Evolutionary conservation across 1,140 invertebrate species (phyloP).

Genomic region (Episyrphus balteatus): DNA sequence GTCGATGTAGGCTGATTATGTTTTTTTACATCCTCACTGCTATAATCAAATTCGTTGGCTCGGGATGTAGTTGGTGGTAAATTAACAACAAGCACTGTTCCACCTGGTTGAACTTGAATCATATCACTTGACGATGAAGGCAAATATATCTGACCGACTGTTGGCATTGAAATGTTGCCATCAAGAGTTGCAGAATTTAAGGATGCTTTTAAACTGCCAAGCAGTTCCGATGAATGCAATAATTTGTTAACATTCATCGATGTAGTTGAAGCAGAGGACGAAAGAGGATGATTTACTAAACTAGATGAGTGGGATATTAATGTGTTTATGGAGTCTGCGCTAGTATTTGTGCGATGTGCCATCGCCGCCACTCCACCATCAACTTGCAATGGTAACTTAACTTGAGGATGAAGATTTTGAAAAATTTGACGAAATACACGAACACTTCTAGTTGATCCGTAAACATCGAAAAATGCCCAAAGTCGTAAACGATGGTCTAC

Average conservation of each 20-base stretch:
- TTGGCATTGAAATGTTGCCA: not conserved
- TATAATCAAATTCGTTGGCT: constrained; percentile 19
- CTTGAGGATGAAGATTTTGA: constrained; percentile 1
- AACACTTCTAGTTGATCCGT: constrained; percentile 84
- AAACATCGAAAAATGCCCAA: constrained; percentile 94
- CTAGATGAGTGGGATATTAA: too few species aligned
- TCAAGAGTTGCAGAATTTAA: not conserved
- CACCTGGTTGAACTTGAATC: constrained; percentile 55
- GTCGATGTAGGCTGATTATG: constrained; percentile 19
- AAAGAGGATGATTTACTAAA: too few species aligned
- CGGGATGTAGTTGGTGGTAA: constrained; percentile 51
- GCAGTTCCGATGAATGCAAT: constrained; percentile 17
- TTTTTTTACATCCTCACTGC: constrained; percentile 4
- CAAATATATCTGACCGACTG: constrained; percentile 28
- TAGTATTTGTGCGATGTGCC: too few species aligned
- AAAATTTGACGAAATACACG: constrained; percentile 45
- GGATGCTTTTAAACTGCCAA: not conserved
- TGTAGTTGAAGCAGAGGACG: too few species aligned
- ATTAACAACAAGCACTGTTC: constrained; percentile 66
- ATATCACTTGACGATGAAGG: constrained; percentile 40
- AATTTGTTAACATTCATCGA: constrained; percentile 18
- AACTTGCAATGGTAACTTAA: too few species aligned
- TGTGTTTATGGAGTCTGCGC: too few species aligned
- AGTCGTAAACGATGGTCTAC: constrained; percentile 80
- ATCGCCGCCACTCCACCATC: too few species aligned